Evolutionary conservation across 2,888 invertebrate species (phyloP), one percentile per base, ranked within the genome.

Genomic region (Dascillus cervinus): DNA sequence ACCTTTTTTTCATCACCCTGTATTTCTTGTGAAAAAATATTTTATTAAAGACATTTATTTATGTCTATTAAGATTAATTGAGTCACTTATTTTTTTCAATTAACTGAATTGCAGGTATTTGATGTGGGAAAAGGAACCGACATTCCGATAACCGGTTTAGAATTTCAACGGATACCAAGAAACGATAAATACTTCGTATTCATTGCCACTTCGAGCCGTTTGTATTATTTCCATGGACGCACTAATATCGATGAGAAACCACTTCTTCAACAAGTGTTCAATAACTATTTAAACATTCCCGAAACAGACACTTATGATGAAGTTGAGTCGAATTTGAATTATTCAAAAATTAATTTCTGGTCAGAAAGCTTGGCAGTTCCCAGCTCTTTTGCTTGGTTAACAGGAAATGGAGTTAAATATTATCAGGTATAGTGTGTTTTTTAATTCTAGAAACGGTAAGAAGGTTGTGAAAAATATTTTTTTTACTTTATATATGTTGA

Each of bases 161-260:
- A 89, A 56, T 85, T 87, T 62, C 82, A 86, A 56, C 75, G 79
- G 54, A 70, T 86, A 34, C 76, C 79, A 6, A 73, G 72, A 27
- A 72, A 78, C 0, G 80, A 78, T 39, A 81, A 78, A 53, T 91
- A 84, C 61, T 78, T 85, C 31, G 78, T 95, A 19, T 76, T 94
- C 43, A 85, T 83, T 2, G 83, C 90, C 1, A 90, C 94, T 3
- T 77, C 84, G 1, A 82, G 79, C 26, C 74, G 87, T 32, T 66
- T 96, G 24, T 94, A 92, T 65, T 88, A 89, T 62, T 95, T 92
- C 56, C 76, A 84, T 39, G 92, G 91, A 2, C 73, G 79, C 29
- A 72, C 80, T 0, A 77, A 77, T 37, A 64, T 72, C 0, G 84
- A 89, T 8, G 90, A 90, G 30, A 83, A 85, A 40, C 84, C 86